Evolutionary conservation across 2,113 vertebrate genomes (phyloP).

Genomic region (Paralichthys olivaceus): DNA sequence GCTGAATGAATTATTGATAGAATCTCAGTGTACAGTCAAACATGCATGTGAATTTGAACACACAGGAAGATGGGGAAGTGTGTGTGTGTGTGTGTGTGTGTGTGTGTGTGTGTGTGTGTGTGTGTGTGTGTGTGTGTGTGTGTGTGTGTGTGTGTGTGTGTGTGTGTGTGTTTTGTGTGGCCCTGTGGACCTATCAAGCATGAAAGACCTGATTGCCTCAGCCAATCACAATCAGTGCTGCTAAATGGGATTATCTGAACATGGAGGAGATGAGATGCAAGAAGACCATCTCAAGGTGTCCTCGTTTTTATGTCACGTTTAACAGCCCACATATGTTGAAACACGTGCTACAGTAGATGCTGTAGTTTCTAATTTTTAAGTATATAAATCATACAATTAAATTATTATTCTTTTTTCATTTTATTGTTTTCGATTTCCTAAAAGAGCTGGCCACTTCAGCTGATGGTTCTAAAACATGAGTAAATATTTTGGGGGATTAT

Average conservation of each 20-base stretch:
- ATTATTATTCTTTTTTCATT: too few species aligned
- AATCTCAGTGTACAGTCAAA: not conserved
- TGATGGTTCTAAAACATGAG: too few species aligned
- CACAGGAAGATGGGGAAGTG: not conserved
- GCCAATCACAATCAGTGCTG: slow-evolving; percentile 57
- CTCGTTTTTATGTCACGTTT: slow-evolving; percentile 22
- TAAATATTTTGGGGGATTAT: too few species aligned
- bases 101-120: not conserved
- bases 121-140: not conserved
- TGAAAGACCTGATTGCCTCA: slow-evolving; percentile 22
- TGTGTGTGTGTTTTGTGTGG: not conserved
- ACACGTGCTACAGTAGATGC: not conserved
- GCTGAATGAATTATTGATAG: not conserved
- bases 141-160: not conserved
- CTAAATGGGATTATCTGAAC: slow-evolving; percentile 50
- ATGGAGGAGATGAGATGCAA: slow-evolving; percentile 28
- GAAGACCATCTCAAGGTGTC: slow-evolving; percentile 47
- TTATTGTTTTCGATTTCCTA: too few species aligned
- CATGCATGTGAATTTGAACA: not conserved
- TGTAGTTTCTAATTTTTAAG: too few species aligned
- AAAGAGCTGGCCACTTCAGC: too few species aligned
- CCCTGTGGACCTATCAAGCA: not conserved
- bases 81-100: not conserved
- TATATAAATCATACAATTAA: too few species aligned
- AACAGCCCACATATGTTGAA: not conserved